Base-by-base conservation (phyloP, 2,888 invertebrate genomes). In the Odontomyia ornata region DNA sequence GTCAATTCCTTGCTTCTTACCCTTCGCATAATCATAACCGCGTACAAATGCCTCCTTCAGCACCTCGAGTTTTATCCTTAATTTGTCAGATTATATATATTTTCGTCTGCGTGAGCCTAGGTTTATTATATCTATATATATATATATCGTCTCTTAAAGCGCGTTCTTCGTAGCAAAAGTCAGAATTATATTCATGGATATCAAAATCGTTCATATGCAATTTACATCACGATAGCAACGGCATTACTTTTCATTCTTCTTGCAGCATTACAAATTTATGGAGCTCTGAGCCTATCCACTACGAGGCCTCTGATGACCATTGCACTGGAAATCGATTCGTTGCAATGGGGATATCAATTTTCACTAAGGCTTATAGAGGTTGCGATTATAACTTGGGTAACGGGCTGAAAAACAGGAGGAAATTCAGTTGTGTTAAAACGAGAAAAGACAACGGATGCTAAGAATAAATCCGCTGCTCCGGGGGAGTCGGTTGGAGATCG, bases 261-360 rank as follows among this genome's bases (percentile, higher is more conserved):
- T 88, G 95, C 95, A 0, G 91, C 91, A 15, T 89, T 96, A 28
- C 96, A 96, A 83, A 90, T 96, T 27, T 96, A 95, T 84, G 95
- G 94, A 1, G 89, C 93, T 67, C 90, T 93, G 82, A 91, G 90
- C 67, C 91, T 93, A 60, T 88, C 89, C 82, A 86, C 84, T 80
- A 81, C 82, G 1, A 83, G 85, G 1, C 83, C 83, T 0, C 62
- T 84, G n/a, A 82, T 83, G 18, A 73, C 86, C 84, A 80, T 87
- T 86, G 76, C 88, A 88, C 80, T 83, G 0, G 92, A 92, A 82
- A 91, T 92, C 82, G 92, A 93, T 79, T 97, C 97, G 97, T 89
- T 96, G 2, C 93, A 96, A 89, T 97, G 96, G 95, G 93, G 94
- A 23, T 96, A 95, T 87, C 95, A 97, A 84, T 92, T 95, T 83